Evolutionary conservation across 2,797 vertebrate genomes (phyloP), one percentile per base, ranked within the genome.

Genomic region (Gymnothorax javanicus): DNA sequence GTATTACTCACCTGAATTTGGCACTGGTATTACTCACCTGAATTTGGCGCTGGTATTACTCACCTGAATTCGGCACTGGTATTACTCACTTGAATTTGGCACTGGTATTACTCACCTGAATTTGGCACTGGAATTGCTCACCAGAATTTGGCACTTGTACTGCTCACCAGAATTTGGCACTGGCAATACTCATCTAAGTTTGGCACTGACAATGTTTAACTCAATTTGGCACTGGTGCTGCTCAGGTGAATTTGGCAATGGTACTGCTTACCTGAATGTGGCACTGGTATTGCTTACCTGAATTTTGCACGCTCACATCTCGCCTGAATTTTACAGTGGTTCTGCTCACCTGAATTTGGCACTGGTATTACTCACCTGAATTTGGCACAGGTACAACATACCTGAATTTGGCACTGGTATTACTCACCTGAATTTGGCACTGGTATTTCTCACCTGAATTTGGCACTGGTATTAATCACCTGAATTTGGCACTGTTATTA

Each of bases 161-260:
- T 98, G 90, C 95, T 94, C 87, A 99, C 98, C 93, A 98, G 98
- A 91, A 99, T 97, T 92, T 99, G 98, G 92, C 95, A 96, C 95
- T 97, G 97, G 85, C 98, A 97, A 92, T 99, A 90, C 95, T 94
- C 87, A 99, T 98, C 93, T 99, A 97, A 91, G n/a, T n/a, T n/a
- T n/a, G n/a, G n/a, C n/a, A n/a, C n/a, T n/a, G n/a, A n/a, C n/a
- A n/a, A n/a, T n/a, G n/a, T n/a, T n/a, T n/a, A n/a, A n/a, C n/a
- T n/a, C n/a, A n/a, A 99, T 97, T 92, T 99, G 98, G 92, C 95
- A 96, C 95, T 97, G 96, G 92, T 99, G 98, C 87, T 98, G 97
- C 84, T 98, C 97, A 43, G 1, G 1, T 43, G 33, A 43, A 43
- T 43, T 43, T 43, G 2, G 2, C 33, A 43, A 1, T 43, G 97